Base-by-base conservation (phyloP, 2,888 invertebrate species). In the Gymnosoma rotundatum region DNA sequence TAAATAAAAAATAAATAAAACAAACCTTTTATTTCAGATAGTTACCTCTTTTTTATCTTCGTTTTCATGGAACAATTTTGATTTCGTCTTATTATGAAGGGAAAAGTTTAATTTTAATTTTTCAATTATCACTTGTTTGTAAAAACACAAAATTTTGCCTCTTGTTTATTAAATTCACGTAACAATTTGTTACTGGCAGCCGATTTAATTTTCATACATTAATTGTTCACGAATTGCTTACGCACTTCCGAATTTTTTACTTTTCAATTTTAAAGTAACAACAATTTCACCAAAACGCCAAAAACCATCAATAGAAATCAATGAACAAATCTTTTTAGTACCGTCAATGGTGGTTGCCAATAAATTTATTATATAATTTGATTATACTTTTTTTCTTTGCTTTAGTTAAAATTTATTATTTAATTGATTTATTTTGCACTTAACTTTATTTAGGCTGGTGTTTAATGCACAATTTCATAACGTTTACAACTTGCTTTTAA, bases 331-430 rank as follows among this genome's bases (percentile, higher is more conserved):
- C 12, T 25, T 64, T 60, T 63, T 21, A 18, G 12, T 61, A 74
- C 48, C 58, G 64, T 76, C 54, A 83, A 70, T 16, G 45, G 73
- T 63, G 16, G 80, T 81, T 81, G 84, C 78, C 80, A 84, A 84
- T 84, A 78, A 48, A 78, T 78, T 72, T 81, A 78, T 84, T 84
- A 81, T 81, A 84, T 84, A 84, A 81, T 78, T 78, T 54, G 2
- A 9, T 32, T 7, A 7, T 32, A 0, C 8, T 7, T 32, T 32
- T 32, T 72, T 61, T 66, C 25, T 21, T 18, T 67, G 32, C 18
- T 58, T 73, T 1, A 42, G 16, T 58, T 64, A 78, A 18, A 61
- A 67, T 67, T 61, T 70, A 58, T 52, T 50, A 66, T 16, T 66
- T 58, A 58, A 58, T 70, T 50, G 20, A 52, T 52, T 66, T 58